Conservation (phyloP, 2,797 vertebrate species). For the Ctenochaetus hawaiiensis region DNA sequence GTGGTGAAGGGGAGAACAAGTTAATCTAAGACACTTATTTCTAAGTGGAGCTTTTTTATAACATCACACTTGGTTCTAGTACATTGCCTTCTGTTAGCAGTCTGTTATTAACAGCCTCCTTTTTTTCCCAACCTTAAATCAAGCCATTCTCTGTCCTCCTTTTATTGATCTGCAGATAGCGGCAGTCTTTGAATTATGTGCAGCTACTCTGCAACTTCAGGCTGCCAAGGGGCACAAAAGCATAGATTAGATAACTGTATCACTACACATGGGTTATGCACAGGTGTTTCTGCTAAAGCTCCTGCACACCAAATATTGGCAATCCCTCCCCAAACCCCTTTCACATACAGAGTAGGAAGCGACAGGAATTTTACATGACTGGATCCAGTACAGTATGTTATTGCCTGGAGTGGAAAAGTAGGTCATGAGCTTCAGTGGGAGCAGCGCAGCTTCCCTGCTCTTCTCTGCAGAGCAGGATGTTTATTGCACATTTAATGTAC, state of each 20-base stretch:
- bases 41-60: background rate
- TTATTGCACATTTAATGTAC: slow-evolving; percentile 39
- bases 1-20: background rate
- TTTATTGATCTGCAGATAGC: slow-evolving; percentile 29
- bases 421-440: slow-evolving; percentile 72
- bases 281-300: slow-evolving; percentile 35
- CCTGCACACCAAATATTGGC: background rate
- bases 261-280: slow-evolving; percentile 19
- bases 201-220: slow-evolving; percentile 10
- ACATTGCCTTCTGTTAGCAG: slow-evolving; percentile 30
- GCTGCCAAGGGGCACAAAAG: slow-evolving; percentile 17
- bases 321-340: slow-evolving; percentile 16
- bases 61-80: slow-evolving; percentile 28
- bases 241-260: slow-evolving; percentile 6
- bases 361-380: slow-evolving; percentile 66
- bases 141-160: slow-evolving; percentile 12
- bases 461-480: slow-evolving; percentile 53
- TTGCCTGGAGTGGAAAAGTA: slow-evolving; percentile 74
- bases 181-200: slow-evolving; percentile 33
- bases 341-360: slow-evolving; percentile 48
- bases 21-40: slow-evolving; percentile 16
- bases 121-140: slow-evolving; percentile 27
- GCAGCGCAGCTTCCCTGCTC: slow-evolving; percentile 53
- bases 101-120: slow-evolving; percentile 37
- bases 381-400: slow-evolving; percentile 58